Evolutionary conservation across 2,888 invertebrate species (phyloP).

Genomic region (Cremastobaeus sp.): DNA sequence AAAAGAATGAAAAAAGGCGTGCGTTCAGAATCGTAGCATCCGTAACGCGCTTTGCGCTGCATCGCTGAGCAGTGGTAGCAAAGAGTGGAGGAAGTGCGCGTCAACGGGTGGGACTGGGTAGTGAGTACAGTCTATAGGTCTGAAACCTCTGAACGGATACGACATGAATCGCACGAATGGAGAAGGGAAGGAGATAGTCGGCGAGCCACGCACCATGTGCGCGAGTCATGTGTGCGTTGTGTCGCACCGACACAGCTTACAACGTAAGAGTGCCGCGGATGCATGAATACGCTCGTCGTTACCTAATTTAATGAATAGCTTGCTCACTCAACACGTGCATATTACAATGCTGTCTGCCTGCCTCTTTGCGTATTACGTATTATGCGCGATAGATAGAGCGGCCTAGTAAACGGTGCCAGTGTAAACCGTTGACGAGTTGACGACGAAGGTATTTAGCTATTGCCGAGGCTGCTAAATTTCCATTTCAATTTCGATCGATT

Average conservation of each 20-base stretch:
- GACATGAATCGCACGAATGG: constrained; percentile 26
- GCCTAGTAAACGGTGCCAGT: constrained; percentile 37
- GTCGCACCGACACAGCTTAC: constrained; percentile 3
- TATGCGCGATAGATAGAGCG: constrained; percentile 48
- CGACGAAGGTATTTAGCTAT: too few species aligned
- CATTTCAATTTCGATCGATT: too few species aligned
- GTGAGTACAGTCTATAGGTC: constrained; percentile 27
- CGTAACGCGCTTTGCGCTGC: too few species aligned
- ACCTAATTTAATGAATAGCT: constrained; percentile 71
- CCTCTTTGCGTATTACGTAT: constrained; percentile 39
- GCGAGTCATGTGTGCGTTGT: background rate
- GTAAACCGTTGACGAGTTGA: constrained; percentile 56
- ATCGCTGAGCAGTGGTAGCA: too few species aligned
- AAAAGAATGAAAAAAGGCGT: constrained; percentile 45
- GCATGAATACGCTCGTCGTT: constrained; percentile 66
- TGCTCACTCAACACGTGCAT: constrained; percentile 64
- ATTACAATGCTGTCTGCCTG: constrained; percentile 59
- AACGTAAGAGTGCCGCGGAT: constrained; percentile 45
- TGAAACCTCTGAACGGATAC: too few species aligned
- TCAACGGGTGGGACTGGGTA: constrained; percentile 50
- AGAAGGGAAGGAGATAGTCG: constrained; percentile 34
- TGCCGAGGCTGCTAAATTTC: too few species aligned
- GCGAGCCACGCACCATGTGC: constrained; percentile 1
- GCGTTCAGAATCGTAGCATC: too few species aligned
- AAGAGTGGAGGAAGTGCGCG: constrained; percentile 52